These are phyloP conservation scores for Amphipyra berbera DNA, from an alignment of 2,888 invertebrate genomes.

Conservation along the genomic window DNA sequence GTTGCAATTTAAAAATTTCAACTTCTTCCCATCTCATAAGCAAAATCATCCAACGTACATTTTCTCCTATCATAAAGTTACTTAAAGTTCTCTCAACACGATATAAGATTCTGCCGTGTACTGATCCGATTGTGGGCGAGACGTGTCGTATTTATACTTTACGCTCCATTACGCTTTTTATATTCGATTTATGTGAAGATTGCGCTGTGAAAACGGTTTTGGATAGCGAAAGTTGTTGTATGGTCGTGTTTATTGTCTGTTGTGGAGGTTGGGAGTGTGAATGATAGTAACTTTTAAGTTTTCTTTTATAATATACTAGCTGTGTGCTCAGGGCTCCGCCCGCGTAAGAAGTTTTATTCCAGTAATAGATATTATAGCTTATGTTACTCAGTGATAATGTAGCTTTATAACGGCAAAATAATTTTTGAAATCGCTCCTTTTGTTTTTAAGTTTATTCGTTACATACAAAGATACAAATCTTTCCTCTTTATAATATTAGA, in stretches of 20 bases:
- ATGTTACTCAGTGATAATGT: too few relatives aligned
- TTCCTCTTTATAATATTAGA: too few relatives aligned
- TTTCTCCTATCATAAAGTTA: conserved; percentile 40
- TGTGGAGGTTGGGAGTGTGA: conserved; percentile 9
- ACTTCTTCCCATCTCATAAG: too few relatives aligned
- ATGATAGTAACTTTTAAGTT: not conserved
- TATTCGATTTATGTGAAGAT: conserved; percentile 61
- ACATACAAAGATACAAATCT: too few relatives aligned
- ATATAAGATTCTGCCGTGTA: conserved; percentile 47
- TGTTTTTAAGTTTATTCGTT: too few relatives aligned
- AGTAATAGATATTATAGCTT: too few relatives aligned
- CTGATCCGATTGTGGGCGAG: conserved; percentile 38
- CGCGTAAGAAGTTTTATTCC: too few relatives aligned
- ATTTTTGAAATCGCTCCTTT: too few relatives aligned
- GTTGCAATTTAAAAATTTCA: too few relatives aligned
- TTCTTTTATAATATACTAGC: conserved; percentile 6
- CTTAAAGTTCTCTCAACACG: conserved; percentile 45
- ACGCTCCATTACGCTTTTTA: conserved; percentile 61
- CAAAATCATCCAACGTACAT: conserved; percentile 1
- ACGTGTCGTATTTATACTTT: conserved; percentile 56
- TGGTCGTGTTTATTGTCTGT: conserved; percentile 23
- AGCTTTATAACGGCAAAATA: too few relatives aligned
- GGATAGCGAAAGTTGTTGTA: conserved; percentile 44
- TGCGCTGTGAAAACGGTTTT: conserved; percentile 51
- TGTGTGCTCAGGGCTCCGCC: too few relatives aligned